Base-by-base conservation (phyloP, 2,888 invertebrate genomes). In the Pristionchus mayeri region DNA sequence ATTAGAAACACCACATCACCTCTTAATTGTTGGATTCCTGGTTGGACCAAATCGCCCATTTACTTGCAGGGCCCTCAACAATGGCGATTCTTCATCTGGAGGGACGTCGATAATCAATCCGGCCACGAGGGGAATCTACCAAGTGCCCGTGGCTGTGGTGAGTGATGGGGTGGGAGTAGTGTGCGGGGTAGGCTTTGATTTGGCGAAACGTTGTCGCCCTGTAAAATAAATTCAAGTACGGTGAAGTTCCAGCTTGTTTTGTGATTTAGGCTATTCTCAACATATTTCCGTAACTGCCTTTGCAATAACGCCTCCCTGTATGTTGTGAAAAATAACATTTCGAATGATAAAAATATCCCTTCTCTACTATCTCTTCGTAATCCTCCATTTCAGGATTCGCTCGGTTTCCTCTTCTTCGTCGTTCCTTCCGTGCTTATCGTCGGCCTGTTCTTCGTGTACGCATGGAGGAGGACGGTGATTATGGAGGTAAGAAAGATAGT, bases 351-450 rank as follows among this genome's bases (percentile, higher is more conserved):
- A n/a, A n/a, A n/a, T n/a, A n/a, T n/a, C n/a, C n/a, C 37, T 7
- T 4, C 16, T 75, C 75, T 24, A 44, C 27, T 40, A 18, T 24
- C 3, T 24, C 11, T 75, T 7, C 40, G n/a, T 27, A 87, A n/a
- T n/a, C n/a, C n/a, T n/a, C n/a, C n/a, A n/a, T n/a, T n/a, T 16
- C 85, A 89, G 89, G 89, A 90, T 30, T 85, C 87, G 18, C 84
- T 88, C 83, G 85, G 88, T 18, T 88, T 90, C 78, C 75, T 88
- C 48, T 44, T 90, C 30, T 85, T 90, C 82, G 84, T 89, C 21
- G 84, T 87, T 0, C 90, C 90, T 9, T 86, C 90, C 0, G 86
- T 89, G 85, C 83, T 86, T 54, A 85, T 90, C 71, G 90, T 90
- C 24, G 67, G 87, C 11, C 76, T 88, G 0, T 88, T 88, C 82